Evolutionary conservation across 2,797 vertebrate genomes (phyloP).

Genomic region (Protosalanx chinensis): DNA sequence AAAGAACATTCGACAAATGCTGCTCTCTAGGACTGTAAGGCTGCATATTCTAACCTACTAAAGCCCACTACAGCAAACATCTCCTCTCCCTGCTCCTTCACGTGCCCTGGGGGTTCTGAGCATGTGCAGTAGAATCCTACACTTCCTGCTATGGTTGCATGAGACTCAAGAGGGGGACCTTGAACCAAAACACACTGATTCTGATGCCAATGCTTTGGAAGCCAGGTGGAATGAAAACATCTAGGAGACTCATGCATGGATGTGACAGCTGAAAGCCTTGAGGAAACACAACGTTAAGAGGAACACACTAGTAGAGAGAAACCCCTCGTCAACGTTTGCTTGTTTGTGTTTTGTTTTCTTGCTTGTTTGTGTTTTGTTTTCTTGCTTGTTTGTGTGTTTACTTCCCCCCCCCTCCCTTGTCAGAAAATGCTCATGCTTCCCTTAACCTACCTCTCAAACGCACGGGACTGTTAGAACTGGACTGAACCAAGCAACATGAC

Average conservation of each 20-base stretch:
- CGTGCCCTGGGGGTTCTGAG: slow-evolving; percentile 6
- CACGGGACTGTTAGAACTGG: slow-evolving; percentile 6
- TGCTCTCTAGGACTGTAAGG: slow-evolving; percentile 45
- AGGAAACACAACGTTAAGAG: not conserved
- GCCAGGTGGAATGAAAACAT: slow-evolving; percentile 19
- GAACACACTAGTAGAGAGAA: not conserved
- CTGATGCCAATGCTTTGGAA: not conserved
- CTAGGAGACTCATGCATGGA: slow-evolving; percentile 12
- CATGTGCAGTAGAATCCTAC: slow-evolving; percentile 14
- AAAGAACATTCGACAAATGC: slow-evolving; percentile 28
- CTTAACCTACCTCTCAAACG: slow-evolving; percentile 6
- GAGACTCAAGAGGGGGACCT: slow-evolving; percentile 9
- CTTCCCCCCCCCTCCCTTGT: not conserved
- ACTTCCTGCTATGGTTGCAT: slow-evolving; percentile 10
- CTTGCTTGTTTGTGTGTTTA: not conserved
- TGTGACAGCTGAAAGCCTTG: not conserved
- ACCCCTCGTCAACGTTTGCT: not conserved
- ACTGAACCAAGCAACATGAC: slow-evolving; percentile 21
- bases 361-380: not conserved
- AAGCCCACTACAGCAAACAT: slow-evolving; percentile 17
- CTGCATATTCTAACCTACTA: slow-evolving; percentile 44
- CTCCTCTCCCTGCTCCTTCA: not conserved
- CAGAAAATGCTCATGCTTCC: slow-evolving; percentile 7
- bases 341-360: not conserved
- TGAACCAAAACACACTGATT: slow-evolving; percentile 1